Base-by-base conservation (phyloP, 2,797 vertebrate species). In the Artibeus jamaicensis region DNA sequence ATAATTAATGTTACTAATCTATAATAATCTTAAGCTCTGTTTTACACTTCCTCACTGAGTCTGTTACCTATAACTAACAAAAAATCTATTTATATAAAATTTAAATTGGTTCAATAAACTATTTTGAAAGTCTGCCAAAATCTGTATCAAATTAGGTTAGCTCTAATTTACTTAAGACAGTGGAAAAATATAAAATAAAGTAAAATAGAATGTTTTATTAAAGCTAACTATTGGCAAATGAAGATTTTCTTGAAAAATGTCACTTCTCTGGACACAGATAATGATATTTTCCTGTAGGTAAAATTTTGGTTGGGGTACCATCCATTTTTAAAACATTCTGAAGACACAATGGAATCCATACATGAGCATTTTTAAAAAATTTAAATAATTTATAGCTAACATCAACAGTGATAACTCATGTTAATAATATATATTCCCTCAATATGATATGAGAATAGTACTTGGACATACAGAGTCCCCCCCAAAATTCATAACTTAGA, bases 61-160 rank as follows among this genome's bases (percentile, higher is more conserved):
- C 48, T 91, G 14, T 77, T 67, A 57, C 15, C 16, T 81, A 29
- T 39, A 59, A 46, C 14, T 86, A 86, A 89, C 86, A 86, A 59
- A 86, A 59, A 39, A 83, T 85, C 12, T 77, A 88, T 50, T 70
- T 46, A 46, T 29, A 81, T 37, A 89, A 92, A 92, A 93, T 68
- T 86, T 73, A 94, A 86, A 71, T 62, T 57, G 53, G 2, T 59
- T 16, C 34, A 73, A 77, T 57, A 86, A 44, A 87, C 8, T 11
- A 89, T 77, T 87, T 62, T 87, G 81, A 96, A 92, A 18, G 29
- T 62, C 53, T 44, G 32, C 9, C 68, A 95, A 84, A 86, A 94
- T 73, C 2, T 84, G 34, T 39, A 91, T 81, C 29, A 81, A 77
- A 82, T 57, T 68, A 24, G 42, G 14, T 91, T 62, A 67, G 32